Base-by-base conservation (phyloP, 2,113 vertebrate genomes). In the Clinocottus analis region DNA sequence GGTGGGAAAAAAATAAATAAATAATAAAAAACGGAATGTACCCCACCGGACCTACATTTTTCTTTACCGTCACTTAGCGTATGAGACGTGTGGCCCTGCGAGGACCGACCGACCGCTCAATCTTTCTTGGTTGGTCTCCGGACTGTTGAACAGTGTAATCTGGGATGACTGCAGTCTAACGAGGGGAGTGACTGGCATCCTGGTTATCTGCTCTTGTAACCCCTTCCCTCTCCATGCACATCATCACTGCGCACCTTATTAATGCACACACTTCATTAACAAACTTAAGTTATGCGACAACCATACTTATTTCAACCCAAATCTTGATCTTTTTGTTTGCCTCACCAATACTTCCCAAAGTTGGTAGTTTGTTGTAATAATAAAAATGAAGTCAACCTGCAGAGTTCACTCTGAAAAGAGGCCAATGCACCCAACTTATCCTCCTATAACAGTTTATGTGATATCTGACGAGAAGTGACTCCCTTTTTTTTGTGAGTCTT, bases 41-140 rank as follows among this genome's bases (percentile, higher is more conserved):
- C 69, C 82, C 82, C 85, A 75, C 10, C 72, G 61, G 77, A 82
- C 79, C 58, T 85, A 77, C 80, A 82, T 49, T 72, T 82, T 71
- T 69, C 68, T 79, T 86, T 79, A 73, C 61, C 45, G 76, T 87
- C 73, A 83, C 77, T 84, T 77, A 83, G 63, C 68, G 25, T 75
- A 63, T 59, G 43, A 63, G 72, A 72, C 60, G 21, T 45, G 33
- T 33, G 53, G 43, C 72, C 60, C 72, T 27, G 14, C 14, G 76
- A 31, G 11, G 47, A 74, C 63, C 55, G 72, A 85, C 63, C 69
- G 43, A 79, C 77, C 17, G 8, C 33, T 25, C 67, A 25, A 66
- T 72, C 19, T 45, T 29, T 25, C 39, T 63, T 62, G 31, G 27
- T 66, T 72, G 49, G 31, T 59, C 11, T 29, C 13, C 60, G 45